These are phyloP conservation scores for Andrena chrysosceles DNA, from an alignment of 2,888 invertebrate genomes.

Conservation along the genomic window DNA sequence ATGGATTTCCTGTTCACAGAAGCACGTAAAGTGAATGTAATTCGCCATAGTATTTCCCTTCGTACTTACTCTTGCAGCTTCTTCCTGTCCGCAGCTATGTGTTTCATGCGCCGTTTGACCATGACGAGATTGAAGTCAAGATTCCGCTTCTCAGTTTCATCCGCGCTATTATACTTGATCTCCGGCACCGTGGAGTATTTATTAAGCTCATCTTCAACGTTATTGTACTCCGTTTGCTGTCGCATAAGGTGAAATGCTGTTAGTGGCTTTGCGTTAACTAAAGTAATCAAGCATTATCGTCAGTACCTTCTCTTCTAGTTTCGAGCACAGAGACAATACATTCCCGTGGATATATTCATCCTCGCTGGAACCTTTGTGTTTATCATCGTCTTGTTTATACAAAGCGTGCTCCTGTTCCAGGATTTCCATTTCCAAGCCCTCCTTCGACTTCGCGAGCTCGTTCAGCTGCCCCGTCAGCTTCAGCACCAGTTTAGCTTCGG, in stretches of 20 bases:
- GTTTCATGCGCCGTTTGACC: constrained; percentile 59
- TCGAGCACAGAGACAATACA: constrained; percentile 39
- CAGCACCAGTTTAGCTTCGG: constrained; percentile 57
- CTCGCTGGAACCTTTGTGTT: constrained; percentile 48
- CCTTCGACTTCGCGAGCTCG: constrained; percentile 64
- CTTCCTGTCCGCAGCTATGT: constrained; percentile 62
- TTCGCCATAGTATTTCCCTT: not conserved
- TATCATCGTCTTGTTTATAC: constrained; percentile 36
- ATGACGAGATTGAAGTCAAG: constrained; percentile 66
- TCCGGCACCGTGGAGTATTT: constrained; percentile 48
- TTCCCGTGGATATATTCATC: constrained; percentile 59
- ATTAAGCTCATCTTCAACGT: constrained; percentile 47
- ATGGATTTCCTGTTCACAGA: constrained; percentile 47
- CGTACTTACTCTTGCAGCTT: constrained; percentile 70
- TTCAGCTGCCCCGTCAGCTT: constrained; percentile 65
- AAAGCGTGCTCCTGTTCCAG: constrained; percentile 65
- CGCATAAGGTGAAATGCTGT: not conserved
- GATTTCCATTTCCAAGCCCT: constrained; percentile 66
- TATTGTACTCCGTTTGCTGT: constrained; percentile 57
- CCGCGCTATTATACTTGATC: constrained; percentile 56
- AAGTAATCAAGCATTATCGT: not conserved
- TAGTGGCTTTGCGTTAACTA: not conserved
- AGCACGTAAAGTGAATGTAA: constrained; percentile 4
- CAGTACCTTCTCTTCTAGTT: constrained; percentile 67
- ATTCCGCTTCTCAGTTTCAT: constrained; percentile 60